Evolutionary conservation across 2,888 invertebrate genomes (phyloP).

Genomic region (Papilio gigon): DNA sequence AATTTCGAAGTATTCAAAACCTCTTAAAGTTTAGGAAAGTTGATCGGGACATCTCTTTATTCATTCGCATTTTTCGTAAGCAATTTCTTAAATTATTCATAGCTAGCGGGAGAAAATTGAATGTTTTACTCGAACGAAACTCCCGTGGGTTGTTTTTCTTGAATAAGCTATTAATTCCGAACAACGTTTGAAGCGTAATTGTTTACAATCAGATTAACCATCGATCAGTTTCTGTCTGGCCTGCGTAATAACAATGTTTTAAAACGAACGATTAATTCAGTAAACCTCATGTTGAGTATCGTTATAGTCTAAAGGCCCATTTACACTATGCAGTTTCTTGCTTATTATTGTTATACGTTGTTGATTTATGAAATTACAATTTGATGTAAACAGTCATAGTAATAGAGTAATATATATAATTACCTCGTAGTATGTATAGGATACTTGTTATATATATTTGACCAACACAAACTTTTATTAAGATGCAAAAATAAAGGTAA

Average conservation of each 20-base stretch:
- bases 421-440: neutral
- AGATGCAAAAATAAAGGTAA: neutral
- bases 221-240: slow-evolving; percentile 29
- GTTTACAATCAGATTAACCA: slow-evolving; percentile 23
- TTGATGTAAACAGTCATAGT: too few species aligned
- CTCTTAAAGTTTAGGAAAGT: slow-evolving; percentile 19
- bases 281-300: neutral
- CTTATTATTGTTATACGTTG: too few species aligned
- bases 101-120: slow-evolving; percentile 15
- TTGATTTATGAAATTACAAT: too few species aligned
- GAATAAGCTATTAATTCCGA: slow-evolving; percentile 26
- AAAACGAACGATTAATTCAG: neutral
- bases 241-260: slow-evolving; percentile 13
- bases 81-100: slow-evolving; percentile 28
- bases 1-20: neutral
- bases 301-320: neutral
- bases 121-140: slow-evolving; percentile 17
- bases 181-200: slow-evolving; percentile 19
- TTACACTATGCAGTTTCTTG: too few species aligned
- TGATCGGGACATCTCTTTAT: slow-evolving; percentile 7
- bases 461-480: neutral
- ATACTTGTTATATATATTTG: neutral
- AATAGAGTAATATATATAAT: neutral
- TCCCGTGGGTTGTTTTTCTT: neutral
- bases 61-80: slow-evolving; percentile 17